Base-by-base conservation (phyloP, 92 coral and sea anemone species). In the Palythoa heliodiscus region DNA sequence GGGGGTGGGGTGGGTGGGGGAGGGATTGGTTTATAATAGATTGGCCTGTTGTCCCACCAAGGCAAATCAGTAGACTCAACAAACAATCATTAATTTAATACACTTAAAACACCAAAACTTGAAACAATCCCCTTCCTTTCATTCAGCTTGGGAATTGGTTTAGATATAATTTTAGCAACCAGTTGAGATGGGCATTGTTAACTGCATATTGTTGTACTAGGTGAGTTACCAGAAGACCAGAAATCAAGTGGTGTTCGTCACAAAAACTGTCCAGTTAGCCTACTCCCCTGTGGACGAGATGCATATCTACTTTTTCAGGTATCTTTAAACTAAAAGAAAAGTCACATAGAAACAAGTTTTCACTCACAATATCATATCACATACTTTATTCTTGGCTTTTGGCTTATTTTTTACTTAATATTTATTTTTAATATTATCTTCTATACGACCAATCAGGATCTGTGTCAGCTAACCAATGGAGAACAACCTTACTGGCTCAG, bases 391-490 rank as follows among this genome's bases (percentile, higher is more conserved):
- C 35, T 29, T 70, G 19, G 47, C 48, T 11, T 35, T 3, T 16
- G n/a, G 24, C 66, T 70, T 12, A 8, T 25, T 29, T 19, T 25
- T 9, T 1, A 8, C 61, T 74, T 74, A 40, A 22, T 74, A 17
- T 74, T 52, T 47, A 50, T 6, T 10, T 50, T 29, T 29, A 29
- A 29, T 29, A 29, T 1, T 1, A n/a, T 16, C 35, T 78, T 70
- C 70, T n/a, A n/a, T 29, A 86, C 9, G 12, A 3, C 19, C 14
- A 5, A 39, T 12, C 50, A 96, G 99, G 99, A 96, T 74, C 78
- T 96, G 70, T 96, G 99, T 76, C 99, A 96, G 86, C 72, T 96
- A 72, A 96, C 99, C 64, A 96, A 89, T 89, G 99, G 99, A n/a
- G 99, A 96, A 80, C 98, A 94, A 71, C 99, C 99, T 0, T 96